Base-by-base conservation (phyloP, 2,797 vertebrate genomes). In the Octomys mimax region DNA sequence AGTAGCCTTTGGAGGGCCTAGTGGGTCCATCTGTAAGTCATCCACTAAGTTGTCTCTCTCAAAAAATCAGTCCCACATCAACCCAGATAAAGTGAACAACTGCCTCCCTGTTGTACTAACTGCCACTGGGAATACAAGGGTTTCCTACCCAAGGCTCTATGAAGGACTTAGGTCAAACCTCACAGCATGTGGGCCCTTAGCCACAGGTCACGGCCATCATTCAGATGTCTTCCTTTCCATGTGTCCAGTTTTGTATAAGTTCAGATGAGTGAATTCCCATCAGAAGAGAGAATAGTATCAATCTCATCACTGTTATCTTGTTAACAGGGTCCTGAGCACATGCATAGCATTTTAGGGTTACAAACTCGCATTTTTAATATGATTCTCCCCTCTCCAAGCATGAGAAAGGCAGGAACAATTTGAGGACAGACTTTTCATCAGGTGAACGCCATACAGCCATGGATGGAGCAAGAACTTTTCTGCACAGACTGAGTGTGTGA, bases 41-140 rank as follows among this genome's bases (percentile, higher is more conserved):
- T 59, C 11, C 42, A 8, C 26, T 21, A 85, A 80, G 4, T 62
- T 14, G 39, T 33, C 33, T 8, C 66, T 59, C 10, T 33, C 33
- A 24, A 54, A 62, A 28, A 57, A 26, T 59, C 59, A 80, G 33
- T 39, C 54, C 6, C 19, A 39, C 5, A 13, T 49, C 64, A 75
- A 42, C 31, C n/a, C 46, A 64, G 4, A 54, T 61, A 66, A 57
- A 79, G 28, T 64, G 24, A 57, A 52, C 16, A 3, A 0, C 52
- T 11, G 57, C 6, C 18, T 24, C 1, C 42, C n/a, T 12, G 5
- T 36, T 26, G 13, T 5, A 8, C 49, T 39, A 80, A 62, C 66
- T 0, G 2, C 26, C 22, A 26, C 28, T 10, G 21, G 59, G 39
- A 18, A 75, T 49, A 66, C 16, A 83, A 5, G 0, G 0, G 1